A percentile compares a stretch with the other conserved stretches of the same genome.
phyloP scores from a whole-genome alignment of 2,888 invertebrate species.

The Microchrysa polita region DNA sequence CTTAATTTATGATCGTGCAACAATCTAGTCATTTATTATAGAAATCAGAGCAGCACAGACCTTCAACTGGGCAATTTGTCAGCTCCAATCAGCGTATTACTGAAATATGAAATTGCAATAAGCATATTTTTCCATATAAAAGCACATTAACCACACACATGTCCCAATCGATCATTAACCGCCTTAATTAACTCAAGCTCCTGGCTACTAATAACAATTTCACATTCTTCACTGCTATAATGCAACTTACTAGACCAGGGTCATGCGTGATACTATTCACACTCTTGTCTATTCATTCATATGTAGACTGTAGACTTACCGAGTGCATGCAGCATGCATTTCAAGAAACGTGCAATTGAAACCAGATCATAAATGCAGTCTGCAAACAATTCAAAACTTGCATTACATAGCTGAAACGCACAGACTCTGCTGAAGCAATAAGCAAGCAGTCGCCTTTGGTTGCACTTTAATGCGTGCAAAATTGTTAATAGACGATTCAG shows the following conservation, averaged over 20 bases:
- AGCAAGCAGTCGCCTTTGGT: background rate
- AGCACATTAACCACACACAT: conserved; percentile 32
- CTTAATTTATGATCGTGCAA: too few relatives aligned
- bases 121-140: background rate
- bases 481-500: conserved; percentile 6
- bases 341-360: background rate
- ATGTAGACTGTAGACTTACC: too few relatives aligned
- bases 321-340: background rate
- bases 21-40: too few relatives aligned
- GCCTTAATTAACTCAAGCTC: conserved; percentile 38
- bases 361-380: conserved; percentile 27
- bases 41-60: too few relatives aligned
- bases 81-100: too few relatives aligned
- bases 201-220: conserved; percentile 39
- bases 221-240: conserved; percentile 42
- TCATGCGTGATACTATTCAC: background rate
- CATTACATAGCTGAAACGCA: background rate
- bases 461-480: conserved; percentile 6
- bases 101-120: background rate
- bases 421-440: background rate
- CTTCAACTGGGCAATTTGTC: too few relatives aligned
- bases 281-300: background rate
- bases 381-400: too few relatives aligned
- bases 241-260: background rate
- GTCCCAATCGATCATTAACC: conserved; percentile 14